Evolutionary conservation across 2,113 vertebrate genomes (phyloP).

Genomic region (Erythrolamprus reginae): DNA sequence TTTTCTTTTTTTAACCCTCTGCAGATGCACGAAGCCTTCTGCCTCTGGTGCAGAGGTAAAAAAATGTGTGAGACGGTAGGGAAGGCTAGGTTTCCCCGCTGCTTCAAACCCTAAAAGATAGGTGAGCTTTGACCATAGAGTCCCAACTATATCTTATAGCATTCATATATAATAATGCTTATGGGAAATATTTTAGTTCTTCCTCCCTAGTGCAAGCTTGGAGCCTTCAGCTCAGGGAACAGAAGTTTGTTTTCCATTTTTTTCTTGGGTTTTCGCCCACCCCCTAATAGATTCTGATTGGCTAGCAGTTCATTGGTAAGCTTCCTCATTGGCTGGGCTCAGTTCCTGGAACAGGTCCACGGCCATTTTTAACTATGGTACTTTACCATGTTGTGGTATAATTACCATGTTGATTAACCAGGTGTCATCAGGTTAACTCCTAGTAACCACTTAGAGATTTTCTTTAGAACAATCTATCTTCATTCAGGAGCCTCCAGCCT

Average conservation of each 20-base stretch:
- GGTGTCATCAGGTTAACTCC: not conserved
- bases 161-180: not conserved
- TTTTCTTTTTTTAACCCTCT: too few species aligned
- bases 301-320: not conserved
- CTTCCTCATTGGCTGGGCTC: not conserved
- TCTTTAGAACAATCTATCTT: too few species aligned
- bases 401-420: not conserved
- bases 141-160: not conserved
- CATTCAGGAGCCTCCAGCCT: not conserved
- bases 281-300: not conserved
- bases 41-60: too few species aligned
- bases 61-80: too few species aligned
- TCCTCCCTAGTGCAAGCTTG: not conserved
- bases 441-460: not conserved
- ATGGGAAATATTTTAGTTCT: not conserved
- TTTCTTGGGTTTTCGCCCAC: not conserved
- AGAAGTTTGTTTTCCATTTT: not conserved
- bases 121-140: not conserved
- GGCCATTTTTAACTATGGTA: too few species aligned
- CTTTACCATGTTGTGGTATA: not conserved
- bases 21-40: too few species aligned
- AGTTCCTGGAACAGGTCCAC: not conserved
- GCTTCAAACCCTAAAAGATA: not conserved
- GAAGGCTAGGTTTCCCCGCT: too few species aligned
- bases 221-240: not conserved